Conservation (phyloP, 2,888 invertebrate genomes). For the Athalia cordata region DNA sequence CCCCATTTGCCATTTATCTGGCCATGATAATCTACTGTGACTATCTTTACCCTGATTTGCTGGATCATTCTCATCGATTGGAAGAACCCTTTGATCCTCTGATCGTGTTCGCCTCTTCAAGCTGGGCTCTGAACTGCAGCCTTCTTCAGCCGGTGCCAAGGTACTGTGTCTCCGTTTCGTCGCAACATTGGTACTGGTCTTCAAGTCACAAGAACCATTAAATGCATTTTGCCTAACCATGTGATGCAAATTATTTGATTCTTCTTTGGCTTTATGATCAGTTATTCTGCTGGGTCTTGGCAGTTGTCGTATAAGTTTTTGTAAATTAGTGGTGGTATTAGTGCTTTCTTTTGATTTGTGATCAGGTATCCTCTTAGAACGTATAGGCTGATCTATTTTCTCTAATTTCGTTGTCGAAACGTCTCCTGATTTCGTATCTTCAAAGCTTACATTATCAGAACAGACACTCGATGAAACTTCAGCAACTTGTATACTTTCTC, state of each 20-base stretch:
- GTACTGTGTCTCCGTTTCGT: conserved; percentile 63
- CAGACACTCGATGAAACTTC: conserved; percentile 66
- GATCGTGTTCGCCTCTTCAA: conserved; percentile 67
- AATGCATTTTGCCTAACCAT: conserved; percentile 56
- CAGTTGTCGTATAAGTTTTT: conserved; percentile 34
- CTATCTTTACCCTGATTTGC: conserved; percentile 68
- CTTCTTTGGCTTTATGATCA: conserved; percentile 40
- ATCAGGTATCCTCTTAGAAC: conserved; percentile 25
- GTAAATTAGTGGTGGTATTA: conserved; percentile 3
- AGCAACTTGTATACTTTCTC: conserved; percentile 64
- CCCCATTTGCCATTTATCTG: conserved; percentile 52
- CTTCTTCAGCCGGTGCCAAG: conserved; percentile 54
- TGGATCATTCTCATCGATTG: conserved; percentile 74
- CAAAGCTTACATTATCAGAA: conserved; percentile 47
- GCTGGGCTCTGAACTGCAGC: conserved; percentile 56
- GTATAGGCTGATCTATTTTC: conserved; percentile 25
- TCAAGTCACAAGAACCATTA: conserved; percentile 51
- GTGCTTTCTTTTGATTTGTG: conserved; percentile 19
- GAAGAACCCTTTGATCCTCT: conserved; percentile 62
- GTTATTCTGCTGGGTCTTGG: conserved; percentile 25
- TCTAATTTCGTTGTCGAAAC: conserved; percentile 33
- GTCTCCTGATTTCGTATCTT: conserved; percentile 15
- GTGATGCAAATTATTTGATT: conserved; percentile 23
- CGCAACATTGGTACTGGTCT: conserved; percentile 42
- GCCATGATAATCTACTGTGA: conserved; percentile 64